Evolutionary conservation across 2,113 vertebrate species (phyloP).

Genomic region (Myrmophylax atrothorax): DNA sequence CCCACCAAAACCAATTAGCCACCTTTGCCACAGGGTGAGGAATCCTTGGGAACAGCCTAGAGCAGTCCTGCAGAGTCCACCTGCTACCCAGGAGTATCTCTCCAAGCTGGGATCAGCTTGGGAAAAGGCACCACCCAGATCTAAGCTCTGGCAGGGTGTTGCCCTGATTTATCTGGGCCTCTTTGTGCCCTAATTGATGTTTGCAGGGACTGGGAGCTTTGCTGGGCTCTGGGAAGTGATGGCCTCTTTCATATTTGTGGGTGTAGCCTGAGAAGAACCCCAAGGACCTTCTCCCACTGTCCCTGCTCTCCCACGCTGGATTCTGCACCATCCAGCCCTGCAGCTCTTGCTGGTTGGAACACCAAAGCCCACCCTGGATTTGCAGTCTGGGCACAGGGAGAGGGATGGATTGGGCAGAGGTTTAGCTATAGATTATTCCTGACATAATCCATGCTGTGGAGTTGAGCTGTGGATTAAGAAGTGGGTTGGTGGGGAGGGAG

Average conservation of each 20-base stretch:
- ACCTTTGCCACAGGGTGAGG: background rate
- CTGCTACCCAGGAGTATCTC: background rate
- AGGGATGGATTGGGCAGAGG: background rate
- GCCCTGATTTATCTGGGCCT: background rate
- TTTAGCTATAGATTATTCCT: background rate
- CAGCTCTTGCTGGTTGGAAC: background rate
- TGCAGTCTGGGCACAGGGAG: background rate
- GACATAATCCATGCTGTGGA: background rate
- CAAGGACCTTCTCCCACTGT: constrained; percentile 6
- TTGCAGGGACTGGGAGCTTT: background rate
- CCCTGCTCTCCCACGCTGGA: background rate
- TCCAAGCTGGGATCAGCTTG: background rate
- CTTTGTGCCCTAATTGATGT: constrained; percentile 25
- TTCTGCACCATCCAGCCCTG: accelerated
- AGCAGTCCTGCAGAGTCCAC: background rate
- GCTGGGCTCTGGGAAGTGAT: background rate
- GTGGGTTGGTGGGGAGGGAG: background rate
- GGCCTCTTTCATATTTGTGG: background rate
- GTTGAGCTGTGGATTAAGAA: background rate
- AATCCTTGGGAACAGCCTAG: constrained; percentile 27
- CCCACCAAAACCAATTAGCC: background rate
- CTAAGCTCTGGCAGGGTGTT: background rate
- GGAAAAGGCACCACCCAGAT: constrained; percentile 7
- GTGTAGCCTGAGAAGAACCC: constrained; percentile 43
- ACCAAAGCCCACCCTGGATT: accelerated